These are phyloP conservation scores for Okamejei kenojei DNA, from an alignment of 2,797 vertebrate species.

Conservation along the genomic window DNA sequence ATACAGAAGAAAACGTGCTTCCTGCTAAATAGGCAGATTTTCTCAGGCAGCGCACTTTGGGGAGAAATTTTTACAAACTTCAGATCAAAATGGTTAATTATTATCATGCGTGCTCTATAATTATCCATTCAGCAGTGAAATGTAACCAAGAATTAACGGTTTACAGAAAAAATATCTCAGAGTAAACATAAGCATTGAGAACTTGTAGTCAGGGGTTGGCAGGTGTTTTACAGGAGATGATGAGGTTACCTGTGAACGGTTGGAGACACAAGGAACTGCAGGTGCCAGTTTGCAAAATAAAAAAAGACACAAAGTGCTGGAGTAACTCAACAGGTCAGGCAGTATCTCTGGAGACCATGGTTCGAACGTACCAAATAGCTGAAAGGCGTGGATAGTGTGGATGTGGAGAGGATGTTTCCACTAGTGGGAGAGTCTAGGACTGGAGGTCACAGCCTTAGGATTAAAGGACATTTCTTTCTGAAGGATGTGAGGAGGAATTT, in stretches of 20 bases:
- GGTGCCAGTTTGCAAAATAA: too few relatives aligned
- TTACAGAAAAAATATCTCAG: not conserved
- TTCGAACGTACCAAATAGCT: too few relatives aligned
- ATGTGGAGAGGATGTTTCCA: too few relatives aligned
- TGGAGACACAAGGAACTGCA: too few relatives aligned
- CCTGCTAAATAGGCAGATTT: not conserved
- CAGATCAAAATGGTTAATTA: constrained; percentile 33
- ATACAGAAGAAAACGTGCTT: not conserved
- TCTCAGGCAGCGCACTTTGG: not conserved
- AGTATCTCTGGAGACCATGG: too few relatives aligned
- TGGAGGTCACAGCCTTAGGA: too few relatives aligned
- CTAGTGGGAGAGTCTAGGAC: too few relatives aligned
- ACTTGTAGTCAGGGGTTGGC: not conserved
- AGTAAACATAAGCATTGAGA: not conserved
- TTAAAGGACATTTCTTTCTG: too few relatives aligned
- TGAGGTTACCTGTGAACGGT: not conserved
- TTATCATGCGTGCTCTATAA: constrained; percentile 2
- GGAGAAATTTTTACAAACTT: constrained; percentile 28
- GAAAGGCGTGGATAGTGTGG: too few relatives aligned
- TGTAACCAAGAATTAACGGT: constrained; percentile 10
- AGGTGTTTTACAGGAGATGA: not conserved
- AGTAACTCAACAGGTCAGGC: too few relatives aligned
- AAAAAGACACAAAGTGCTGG: too few relatives aligned
- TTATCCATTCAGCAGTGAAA: constrained; percentile 12
- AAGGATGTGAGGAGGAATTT: too few relatives aligned